Conservation (phyloP, 2,888 invertebrate species). For the Lochmaea crataegi region DNA sequence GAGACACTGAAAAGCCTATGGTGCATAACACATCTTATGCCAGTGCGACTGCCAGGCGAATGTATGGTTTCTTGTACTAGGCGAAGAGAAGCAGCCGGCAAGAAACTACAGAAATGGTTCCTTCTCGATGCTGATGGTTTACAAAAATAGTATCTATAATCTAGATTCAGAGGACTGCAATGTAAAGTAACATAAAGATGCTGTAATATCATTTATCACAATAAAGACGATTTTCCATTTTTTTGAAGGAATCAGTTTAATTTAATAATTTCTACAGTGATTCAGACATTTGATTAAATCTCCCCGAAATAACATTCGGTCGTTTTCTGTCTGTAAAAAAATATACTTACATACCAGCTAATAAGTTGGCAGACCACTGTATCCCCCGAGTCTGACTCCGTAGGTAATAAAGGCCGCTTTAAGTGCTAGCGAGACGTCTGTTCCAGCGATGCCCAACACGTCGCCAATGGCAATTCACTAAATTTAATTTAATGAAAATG, state of each 20-base stretch:
- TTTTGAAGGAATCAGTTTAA: neutral
- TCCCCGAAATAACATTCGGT: neutral
- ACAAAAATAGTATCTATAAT: too few relatives aligned
- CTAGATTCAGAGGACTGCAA: too few relatives aligned
- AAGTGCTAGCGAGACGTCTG: constrained; percentile 49
- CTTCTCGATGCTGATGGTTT: too few relatives aligned
- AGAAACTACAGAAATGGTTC: too few relatives aligned
- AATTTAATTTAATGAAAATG: constrained; percentile 52
- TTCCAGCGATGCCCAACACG: constrained; percentile 50
- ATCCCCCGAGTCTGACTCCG: constrained; percentile 35
- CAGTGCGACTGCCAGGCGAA: too few relatives aligned
- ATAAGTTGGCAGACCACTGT: constrained; percentile 44
- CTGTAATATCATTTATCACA: too few relatives aligned
- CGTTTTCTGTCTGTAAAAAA: constrained; percentile 1
- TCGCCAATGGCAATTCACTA: constrained; percentile 52
- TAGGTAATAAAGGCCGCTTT: constrained; percentile 50
- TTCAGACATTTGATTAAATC: neutral
- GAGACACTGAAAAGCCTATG: too few relatives aligned
- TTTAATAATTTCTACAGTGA: neutral
- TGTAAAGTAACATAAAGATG: too few relatives aligned
- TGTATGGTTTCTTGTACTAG: too few relatives aligned
- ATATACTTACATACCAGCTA: constrained; percentile 8
- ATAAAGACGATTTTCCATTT: neutral
- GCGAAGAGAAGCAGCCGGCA: too few relatives aligned
- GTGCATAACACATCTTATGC: too few relatives aligned